Evolutionary conservation across 2,888 invertebrate genomes (phyloP).

Genomic region (Criorhina ranunculi): DNA sequence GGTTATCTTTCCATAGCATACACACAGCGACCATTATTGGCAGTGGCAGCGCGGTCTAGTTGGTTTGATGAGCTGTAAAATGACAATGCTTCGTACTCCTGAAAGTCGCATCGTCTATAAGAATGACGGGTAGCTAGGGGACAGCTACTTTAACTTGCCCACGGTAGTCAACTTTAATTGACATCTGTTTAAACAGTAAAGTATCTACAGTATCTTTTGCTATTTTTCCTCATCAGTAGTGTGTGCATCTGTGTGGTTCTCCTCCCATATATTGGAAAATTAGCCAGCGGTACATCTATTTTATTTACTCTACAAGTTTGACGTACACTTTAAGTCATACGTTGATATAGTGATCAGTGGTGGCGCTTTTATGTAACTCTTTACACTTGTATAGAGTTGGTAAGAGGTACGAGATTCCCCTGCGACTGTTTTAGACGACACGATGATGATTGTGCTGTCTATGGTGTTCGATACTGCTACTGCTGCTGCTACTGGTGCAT

Average conservation of each 20-base stretch:
- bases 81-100: constrained; percentile 60
- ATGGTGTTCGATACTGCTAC: constrained; percentile 9
- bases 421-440: constrained; percentile 23
- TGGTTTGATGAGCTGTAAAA: constrained; percentile 76
- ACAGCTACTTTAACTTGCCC: constrained; percentile 59
- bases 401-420: too few species aligned
- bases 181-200: constrained; percentile 76
- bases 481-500: constrained; percentile 48
- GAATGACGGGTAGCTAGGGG: constrained; percentile 46
- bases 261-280: constrained; percentile 41
- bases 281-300: constrained; percentile 59
- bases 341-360: constrained; percentile 63
- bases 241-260: neutral
- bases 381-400: constrained; percentile 15
- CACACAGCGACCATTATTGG: constrained; percentile 66
- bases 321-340: constrained; percentile 64
- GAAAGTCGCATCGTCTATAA: constrained; percentile 41
- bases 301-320: constrained; percentile 59
- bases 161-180: constrained; percentile 76
- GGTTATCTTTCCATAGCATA: constrained; percentile 59
- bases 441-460: constrained; percentile 33
- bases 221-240: too few species aligned
- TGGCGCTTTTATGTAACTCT: constrained; percentile 72
- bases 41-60: constrained; percentile 56
- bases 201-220: constrained; percentile 20